Percentiles rank a stretch among this genome's conserved stretches.
phyloP scores from a whole-genome alignment of 2,888 invertebrate genomes.

The Agrilus cyanescens region DNA sequence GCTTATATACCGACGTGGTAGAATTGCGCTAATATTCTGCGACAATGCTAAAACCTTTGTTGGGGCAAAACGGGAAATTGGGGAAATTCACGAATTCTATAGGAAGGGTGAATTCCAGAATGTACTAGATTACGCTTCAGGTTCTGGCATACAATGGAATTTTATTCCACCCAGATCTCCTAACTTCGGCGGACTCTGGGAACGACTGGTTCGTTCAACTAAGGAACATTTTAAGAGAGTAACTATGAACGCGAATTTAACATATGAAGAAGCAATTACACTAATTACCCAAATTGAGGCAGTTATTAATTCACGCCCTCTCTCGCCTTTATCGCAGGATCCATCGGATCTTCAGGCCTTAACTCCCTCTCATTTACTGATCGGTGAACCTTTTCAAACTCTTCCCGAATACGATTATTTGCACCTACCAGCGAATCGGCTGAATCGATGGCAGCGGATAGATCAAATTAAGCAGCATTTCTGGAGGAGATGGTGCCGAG shows the following conservation, averaged over 20 bases:
- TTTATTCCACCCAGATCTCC: too few species aligned
- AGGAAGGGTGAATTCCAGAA: too few species aligned
- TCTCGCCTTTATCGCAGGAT: background rate
- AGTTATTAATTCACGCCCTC: background rate
- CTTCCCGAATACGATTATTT: slow-evolving; percentile 13
- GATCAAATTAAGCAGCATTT: slow-evolving; percentile 4
- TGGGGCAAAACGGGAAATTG: too few species aligned
- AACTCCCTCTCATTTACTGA: background rate
- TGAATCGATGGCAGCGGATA: slow-evolving; percentile 1
- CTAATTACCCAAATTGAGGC: background rate
- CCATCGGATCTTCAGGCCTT: background rate
- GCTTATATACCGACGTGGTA: too few species aligned
- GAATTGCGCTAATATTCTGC: too few species aligned
- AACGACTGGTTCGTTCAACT: slow-evolving; percentile 21
- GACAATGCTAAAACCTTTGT: too few species aligned
- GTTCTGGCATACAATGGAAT: too few species aligned
- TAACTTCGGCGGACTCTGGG: slow-evolving; percentile 23
- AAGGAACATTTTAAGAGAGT: slow-evolving; percentile 20
- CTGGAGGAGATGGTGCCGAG: too few species aligned
- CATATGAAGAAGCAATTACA: background rate
- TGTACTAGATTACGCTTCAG: too few species aligned
- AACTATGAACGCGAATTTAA: slow-evolving; percentile 7
- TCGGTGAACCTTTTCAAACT: slow-evolving; percentile 10
- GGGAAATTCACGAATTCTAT: too few species aligned
- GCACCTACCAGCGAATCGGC: slow-evolving; percentile 1